phyloP scores from a whole-genome alignment of 2,797 vertebrate species.

The Margarornis squamiger region DNA sequence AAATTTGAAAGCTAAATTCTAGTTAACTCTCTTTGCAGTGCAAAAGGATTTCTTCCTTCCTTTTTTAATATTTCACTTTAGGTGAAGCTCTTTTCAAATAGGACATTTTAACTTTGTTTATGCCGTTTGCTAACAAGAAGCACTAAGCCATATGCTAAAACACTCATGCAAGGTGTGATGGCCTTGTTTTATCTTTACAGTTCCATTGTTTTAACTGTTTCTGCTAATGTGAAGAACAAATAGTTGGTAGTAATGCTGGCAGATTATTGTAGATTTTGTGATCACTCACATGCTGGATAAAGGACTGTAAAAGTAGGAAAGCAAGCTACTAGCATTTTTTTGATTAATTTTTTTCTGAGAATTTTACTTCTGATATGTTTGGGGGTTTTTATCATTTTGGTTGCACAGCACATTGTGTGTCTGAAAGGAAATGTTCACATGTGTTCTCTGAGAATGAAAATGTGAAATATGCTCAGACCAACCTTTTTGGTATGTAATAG shows the following conservation, averaged over 20 bases:
- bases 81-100: not conserved
- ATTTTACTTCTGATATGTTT: not conserved
- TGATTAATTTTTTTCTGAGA: not conserved
- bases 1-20: not conserved
- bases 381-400: not conserved
- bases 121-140: not conserved
- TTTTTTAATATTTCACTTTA: not conserved
- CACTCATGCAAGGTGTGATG: fast-evolving
- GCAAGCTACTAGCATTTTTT: not conserved
- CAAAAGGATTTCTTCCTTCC: not conserved
- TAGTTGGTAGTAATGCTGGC: not conserved
- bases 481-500: not conserved
- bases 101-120: not conserved
- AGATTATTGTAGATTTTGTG: not conserved
- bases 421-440: not conserved
- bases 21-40: not conserved
- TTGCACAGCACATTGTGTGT: not conserved
- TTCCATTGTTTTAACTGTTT: not conserved
- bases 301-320: not conserved
- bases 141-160: not conserved
- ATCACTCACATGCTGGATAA: not conserved
- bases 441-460: not conserved
- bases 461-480: not conserved
- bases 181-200: not conserved
- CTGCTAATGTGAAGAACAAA: not conserved